Percentiles rank a stretch among this genome's conserved stretches.
Evolutionary conservation across 2,113 vertebrate species (phyloP).

Genomic region (Lophura nycthemera): DNA sequence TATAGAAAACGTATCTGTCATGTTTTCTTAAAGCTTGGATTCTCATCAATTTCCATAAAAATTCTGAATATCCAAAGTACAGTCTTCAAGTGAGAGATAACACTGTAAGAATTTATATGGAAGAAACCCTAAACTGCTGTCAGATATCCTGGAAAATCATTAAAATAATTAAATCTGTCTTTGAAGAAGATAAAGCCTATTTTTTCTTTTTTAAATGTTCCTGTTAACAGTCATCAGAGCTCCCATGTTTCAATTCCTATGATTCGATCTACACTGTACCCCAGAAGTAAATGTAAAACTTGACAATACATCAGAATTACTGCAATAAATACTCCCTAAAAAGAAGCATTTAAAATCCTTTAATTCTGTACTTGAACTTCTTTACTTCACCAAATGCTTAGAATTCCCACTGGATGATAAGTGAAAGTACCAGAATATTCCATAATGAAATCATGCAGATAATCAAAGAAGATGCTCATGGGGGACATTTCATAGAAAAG

Average conservation of each 20-base stretch:
- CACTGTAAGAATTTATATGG: neutral
- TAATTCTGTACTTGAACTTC: neutral
- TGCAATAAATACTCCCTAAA: neutral
- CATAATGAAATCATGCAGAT: neutral
- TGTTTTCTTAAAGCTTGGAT: neutral
- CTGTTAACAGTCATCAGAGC: neutral
- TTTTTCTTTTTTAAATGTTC: too few species aligned
- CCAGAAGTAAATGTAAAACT: neutral
- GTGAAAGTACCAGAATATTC: neutral
- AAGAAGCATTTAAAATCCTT: neutral
- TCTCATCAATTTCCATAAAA: neutral
- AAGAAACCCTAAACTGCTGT: neutral
- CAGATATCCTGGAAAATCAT: neutral
- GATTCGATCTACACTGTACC: neutral
- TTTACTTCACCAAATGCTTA: neutral
- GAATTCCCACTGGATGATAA: neutral
- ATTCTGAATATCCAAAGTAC: neutral
- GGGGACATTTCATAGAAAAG: neutral
- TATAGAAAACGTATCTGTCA: neutral
- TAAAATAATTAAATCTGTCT: neutral
- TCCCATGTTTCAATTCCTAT: neutral
- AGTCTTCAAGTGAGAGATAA: neutral
- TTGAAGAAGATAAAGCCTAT: neutral
- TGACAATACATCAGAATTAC: neutral
- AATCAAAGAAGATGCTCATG: neutral